phyloP scores from a whole-genome alignment of 2,888 invertebrate species.

The Tipula lateralis region DNA sequence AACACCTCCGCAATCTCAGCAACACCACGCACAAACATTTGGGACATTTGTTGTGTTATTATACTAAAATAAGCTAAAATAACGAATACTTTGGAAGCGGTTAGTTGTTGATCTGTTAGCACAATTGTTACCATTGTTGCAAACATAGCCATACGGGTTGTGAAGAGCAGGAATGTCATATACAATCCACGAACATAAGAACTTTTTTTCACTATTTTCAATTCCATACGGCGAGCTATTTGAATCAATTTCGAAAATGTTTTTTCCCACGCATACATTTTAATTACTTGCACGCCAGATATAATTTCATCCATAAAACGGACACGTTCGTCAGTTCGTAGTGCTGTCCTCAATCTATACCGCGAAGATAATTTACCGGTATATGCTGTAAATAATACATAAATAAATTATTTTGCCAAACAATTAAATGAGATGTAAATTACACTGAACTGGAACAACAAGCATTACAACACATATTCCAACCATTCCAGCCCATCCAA shows the following conservation, averaged over 20 bases:
- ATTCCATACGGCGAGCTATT: constrained; percentile 60
- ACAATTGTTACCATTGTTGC: constrained; percentile 67
- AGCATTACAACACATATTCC: constrained; percentile 67
- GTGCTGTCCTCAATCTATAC: constrained; percentile 52
- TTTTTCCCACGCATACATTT: constrained; percentile 91
- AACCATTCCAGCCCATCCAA: constrained; percentile 61
- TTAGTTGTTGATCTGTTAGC: constrained; percentile 59
- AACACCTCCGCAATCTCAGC: constrained; percentile 73
- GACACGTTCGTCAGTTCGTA: constrained; percentile 67
- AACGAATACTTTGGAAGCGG: constrained; percentile 66
- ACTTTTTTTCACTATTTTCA: constrained; percentile 57
- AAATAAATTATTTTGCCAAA: not conserved
- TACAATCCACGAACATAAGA: constrained; percentile 62
- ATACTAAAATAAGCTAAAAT: constrained; percentile 55
- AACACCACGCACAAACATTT: constrained; percentile 62
- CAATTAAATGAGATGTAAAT: constrained; percentile 3
- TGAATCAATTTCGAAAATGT: constrained; percentile 73
- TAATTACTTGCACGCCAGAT: constrained; percentile 69
- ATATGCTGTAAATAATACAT: constrained; percentile 37
- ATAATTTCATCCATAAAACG: constrained; percentile 72
- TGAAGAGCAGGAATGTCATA: constrained; percentile 73
- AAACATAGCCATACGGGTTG: constrained; percentile 74
- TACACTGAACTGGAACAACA: constrained; percentile 73
- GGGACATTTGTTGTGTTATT: constrained; percentile 54
- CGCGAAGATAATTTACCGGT: constrained; percentile 41